Conservation (phyloP, 2,113 vertebrate species). For the Struthio camelus region DNA sequence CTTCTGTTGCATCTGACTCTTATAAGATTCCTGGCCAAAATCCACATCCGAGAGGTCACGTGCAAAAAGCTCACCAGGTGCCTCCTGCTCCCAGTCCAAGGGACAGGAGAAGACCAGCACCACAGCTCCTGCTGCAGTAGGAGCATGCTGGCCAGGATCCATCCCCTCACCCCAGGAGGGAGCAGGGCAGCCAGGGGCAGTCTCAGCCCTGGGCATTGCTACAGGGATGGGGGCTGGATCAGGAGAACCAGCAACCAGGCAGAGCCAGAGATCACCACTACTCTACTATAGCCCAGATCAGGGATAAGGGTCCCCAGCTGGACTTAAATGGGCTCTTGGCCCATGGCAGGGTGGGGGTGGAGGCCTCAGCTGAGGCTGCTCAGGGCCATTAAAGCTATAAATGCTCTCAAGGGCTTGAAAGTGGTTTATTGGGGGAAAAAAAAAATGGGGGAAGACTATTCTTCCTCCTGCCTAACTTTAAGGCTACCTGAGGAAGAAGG, state of each 20-base stretch:
- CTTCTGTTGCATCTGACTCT: not conserved
- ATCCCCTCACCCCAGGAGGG: not conserved
- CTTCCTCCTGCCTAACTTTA: not conserved
- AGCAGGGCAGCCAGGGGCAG: not conserved
- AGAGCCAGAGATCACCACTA: rapidly evolving
- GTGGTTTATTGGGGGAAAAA: rapidly evolving
- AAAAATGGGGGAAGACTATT: too few relatives aligned
- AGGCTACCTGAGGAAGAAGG: rapidly evolving
- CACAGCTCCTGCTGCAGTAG: not conserved
- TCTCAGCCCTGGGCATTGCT: not conserved
- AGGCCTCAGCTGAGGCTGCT: not conserved
- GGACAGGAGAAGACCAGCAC: not conserved
- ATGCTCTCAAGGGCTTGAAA: rapidly evolving
- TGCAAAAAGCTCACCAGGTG: too few relatives aligned
- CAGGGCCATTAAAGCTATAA: not conserved
- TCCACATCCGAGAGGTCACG: not conserved
- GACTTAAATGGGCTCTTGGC: not conserved
- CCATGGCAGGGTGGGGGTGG: not conserved
- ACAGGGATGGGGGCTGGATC: not conserved
- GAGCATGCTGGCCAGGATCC: not conserved
- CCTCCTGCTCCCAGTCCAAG: not conserved
- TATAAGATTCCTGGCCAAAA: too few relatives aligned
- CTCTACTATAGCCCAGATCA: rapidly evolving
- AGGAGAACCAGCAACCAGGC: rapidly evolving
- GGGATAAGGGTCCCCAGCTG: rapidly evolving